Base-by-base conservation (phyloP, 2,797 vertebrate species). In the Remorina albescens region DNA sequence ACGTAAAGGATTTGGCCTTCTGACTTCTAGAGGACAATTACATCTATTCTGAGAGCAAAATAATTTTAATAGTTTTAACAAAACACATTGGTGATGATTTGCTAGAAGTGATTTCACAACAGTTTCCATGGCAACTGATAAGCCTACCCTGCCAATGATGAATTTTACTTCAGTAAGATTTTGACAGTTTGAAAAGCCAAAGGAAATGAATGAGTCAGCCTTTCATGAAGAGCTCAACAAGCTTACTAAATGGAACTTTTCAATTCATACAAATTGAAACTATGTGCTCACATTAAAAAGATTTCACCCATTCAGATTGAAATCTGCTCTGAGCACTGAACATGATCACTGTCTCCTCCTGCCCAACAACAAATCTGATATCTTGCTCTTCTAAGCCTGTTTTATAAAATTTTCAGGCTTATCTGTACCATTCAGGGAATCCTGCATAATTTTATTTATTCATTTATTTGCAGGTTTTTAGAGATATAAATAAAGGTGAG, bases 181-280 rank as follows among this genome's bases (percentile, higher is more conserved):
- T 83, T 82, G 90, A 92, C 82, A 83, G 84, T 78, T 83, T 89
- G 88, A 90, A 86, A 83, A 73, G 80, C 54, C 16, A 12, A 81
- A 70, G 72, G 80, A 93, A 88, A 82, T 65, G 61, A 86, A 84
- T 85, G 90, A 89, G 85, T 89, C 86, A 85, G 86, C 84, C 64
- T 83, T 86, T 88, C 74, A 71, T 26, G 74, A 86, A 72, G 81
- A 83, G 85, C 79, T 67, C 78, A 88, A 88, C 83, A 64, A 74
- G 81, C 80, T 63, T 55, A 57, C 81, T 82, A 78, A 87, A 76
- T 37, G 54, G 70, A 67, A 55, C 57, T 65, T 83, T 83, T 75
- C 76, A 82, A 8, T 78, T 76, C 66, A 54, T 66, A 46, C 67
- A 6, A 67, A 81, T 84, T 68, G 60, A 73, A 80, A 59, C 37